phyloP scores from a whole-genome alignment of 2,888 invertebrate genomes.

The Dicycla oo region DNA sequence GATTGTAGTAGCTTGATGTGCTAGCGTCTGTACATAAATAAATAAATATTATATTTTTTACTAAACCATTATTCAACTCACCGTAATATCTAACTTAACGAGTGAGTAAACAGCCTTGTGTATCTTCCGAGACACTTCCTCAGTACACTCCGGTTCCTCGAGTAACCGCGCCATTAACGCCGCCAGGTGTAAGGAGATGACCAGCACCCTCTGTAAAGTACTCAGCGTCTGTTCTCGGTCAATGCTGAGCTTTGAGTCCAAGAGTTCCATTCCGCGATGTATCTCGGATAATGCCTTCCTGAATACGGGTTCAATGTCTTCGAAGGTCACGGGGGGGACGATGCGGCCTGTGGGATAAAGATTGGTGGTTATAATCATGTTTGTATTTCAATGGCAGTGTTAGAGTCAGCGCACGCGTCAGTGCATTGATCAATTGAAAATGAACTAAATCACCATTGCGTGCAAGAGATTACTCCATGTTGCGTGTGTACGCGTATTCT shows the following conservation, averaged over 20 bases:
- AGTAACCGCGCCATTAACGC: constrained; percentile 93
- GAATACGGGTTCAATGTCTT: constrained; percentile 96
- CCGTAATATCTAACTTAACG: constrained; percentile 93
- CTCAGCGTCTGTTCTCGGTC: constrained; percentile 93
- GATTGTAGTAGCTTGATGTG: too few species aligned
- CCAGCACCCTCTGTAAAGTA: constrained; percentile 95
- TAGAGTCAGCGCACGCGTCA: too few species aligned
- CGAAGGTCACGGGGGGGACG: constrained; percentile 95
- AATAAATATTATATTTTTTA: too few species aligned
- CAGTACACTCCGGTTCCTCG: constrained; percentile 89
- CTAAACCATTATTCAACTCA: constrained; percentile 63
- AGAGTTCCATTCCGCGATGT: constrained; percentile 91
- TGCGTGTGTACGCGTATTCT: too few species aligned
- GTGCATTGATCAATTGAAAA: neutral
- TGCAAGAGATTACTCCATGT: too few species aligned
- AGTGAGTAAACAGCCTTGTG: constrained; percentile 94
- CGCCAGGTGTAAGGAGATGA: constrained; percentile 96
- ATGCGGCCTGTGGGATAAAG: constrained; percentile 88
- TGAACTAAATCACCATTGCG: neutral
- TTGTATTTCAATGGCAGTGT: neutral
- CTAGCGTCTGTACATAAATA: too few species aligned
- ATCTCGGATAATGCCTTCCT: constrained; percentile 95
- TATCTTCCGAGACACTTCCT: constrained; percentile 90
- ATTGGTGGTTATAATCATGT: neutral
- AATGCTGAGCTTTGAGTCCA: constrained; percentile 90